phyloP scores from a whole-genome alignment of 2,113 vertebrate genomes.

The Neodon shergylaensis region DNA sequence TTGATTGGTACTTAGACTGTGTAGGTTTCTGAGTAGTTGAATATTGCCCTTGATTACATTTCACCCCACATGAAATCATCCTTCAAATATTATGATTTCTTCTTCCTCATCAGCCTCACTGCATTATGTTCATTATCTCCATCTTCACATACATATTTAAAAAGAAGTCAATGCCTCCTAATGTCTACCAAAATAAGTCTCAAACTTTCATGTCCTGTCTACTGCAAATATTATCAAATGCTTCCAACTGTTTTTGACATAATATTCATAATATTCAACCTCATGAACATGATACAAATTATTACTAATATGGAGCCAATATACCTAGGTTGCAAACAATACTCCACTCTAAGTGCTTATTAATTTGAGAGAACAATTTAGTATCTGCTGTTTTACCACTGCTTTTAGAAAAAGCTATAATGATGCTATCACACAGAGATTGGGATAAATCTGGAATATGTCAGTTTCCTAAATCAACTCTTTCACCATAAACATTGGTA shows the following conservation, averaged over 20 bases:
- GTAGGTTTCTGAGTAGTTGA: constrained; percentile 55
- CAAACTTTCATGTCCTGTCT: constrained; percentile 7
- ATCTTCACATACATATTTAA: constrained; percentile 45
- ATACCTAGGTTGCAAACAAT: not conserved
- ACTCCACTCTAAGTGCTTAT: not conserved
- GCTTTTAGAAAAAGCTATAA: not conserved
- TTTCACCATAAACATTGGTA: not conserved
- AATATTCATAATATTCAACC: not conserved
- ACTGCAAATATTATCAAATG: not conserved
- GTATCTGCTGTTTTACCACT: not conserved
- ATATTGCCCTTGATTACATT: constrained; percentile 54
- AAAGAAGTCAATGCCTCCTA: not conserved
- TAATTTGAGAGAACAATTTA: not conserved
- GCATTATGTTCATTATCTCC: constrained; percentile 9
- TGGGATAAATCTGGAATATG: not conserved
- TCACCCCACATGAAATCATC: constrained; percentile 43
- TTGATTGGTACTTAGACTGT: constrained; percentile 32
- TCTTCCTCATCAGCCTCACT: not conserved
- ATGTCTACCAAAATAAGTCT: constrained; percentile 51
- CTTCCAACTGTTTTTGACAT: not conserved
- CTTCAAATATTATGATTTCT: constrained; percentile 24
- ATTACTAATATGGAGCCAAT: not conserved
- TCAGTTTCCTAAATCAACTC: not conserved
- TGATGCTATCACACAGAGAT: fast-evolving
- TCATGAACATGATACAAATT: not conserved